These are phyloP conservation scores for Drosophila orosa DNA, from an alignment of 1,140 invertebrate species.

Conservation along the genomic window DNA sequence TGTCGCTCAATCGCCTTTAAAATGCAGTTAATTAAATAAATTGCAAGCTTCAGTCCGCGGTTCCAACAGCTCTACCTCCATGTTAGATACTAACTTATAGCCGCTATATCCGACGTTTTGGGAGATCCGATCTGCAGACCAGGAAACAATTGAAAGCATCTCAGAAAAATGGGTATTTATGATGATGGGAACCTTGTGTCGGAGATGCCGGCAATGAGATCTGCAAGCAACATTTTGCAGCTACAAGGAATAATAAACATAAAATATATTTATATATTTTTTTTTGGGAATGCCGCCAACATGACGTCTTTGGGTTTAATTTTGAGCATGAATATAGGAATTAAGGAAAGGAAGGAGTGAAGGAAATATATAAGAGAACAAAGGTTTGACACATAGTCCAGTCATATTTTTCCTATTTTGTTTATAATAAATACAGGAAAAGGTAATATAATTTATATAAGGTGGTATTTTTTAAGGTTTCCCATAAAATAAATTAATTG, in stretches of 20 bases:
- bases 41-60: conserved; percentile 3
- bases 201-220: not conserved
- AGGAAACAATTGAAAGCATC: conserved; percentile 26
- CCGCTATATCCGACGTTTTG: conserved; percentile 3
- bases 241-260: too few relatives aligned
- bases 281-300: conserved; percentile 3
- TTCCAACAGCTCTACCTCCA: not conserved
- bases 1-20: conserved; percentile 15
- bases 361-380: not conserved
- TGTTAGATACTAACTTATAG: conserved; percentile 1
- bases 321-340: not conserved
- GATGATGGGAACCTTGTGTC: conserved; percentile 6
- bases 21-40: conserved; percentile 34
- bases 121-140: conserved; percentile 7
- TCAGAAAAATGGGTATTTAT: conserved; percentile 15
- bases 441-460: too few relatives aligned
- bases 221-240: too few relatives aligned
- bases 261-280: not conserved
- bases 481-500: not conserved
- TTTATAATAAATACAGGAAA: not conserved
- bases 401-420: not conserved
- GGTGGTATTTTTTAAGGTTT: too few relatives aligned
- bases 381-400: too few relatives aligned
- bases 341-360: not conserved
- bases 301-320: not conserved